Percentiles rank a stretch among this genome's conserved stretches.
Conservation (phyloP, 2,888 invertebrate genomes). For the Mesorhabditis sp. region DNA sequence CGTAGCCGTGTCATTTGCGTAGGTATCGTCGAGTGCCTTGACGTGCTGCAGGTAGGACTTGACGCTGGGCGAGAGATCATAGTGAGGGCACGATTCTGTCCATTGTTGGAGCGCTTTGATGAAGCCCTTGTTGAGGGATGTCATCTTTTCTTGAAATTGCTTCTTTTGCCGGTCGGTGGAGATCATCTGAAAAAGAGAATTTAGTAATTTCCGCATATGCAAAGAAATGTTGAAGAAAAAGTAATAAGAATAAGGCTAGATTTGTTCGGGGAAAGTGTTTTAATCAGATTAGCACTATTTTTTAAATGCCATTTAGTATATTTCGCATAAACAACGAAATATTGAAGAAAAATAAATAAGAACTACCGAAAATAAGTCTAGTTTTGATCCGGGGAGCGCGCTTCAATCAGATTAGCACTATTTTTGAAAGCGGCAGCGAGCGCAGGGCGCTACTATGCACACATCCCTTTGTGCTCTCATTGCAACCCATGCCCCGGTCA, state of each 20-base stretch:
- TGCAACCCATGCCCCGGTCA: too few species aligned
- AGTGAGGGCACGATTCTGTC: background rate
- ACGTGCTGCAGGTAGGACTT: slow-evolving; percentile 4
- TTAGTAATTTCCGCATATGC: background rate
- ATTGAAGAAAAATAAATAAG: too few species aligned
- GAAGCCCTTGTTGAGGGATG: slow-evolving; percentile 3
- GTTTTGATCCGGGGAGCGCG: too few species aligned
- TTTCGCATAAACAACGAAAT: too few species aligned
- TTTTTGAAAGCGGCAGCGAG: too few species aligned
- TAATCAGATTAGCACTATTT: too few species aligned
- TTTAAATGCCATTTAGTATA: too few species aligned
- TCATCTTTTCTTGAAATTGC: slow-evolving; percentile 4
- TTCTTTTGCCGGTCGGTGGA: background rate
- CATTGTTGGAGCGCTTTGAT: background rate
- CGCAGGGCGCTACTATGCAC: too few species aligned
- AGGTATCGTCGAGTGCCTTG: background rate
- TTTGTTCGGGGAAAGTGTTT: background rate
- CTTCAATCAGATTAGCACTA: too few species aligned
- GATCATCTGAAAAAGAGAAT: slow-evolving; percentile 3
- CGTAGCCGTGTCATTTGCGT: background rate
- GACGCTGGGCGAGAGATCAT: background rate
- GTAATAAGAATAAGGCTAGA: background rate
- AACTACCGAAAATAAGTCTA: too few species aligned
- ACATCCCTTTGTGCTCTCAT: too few species aligned
- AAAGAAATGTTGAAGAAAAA: background rate